phyloP scores from a whole-genome alignment of 2,113 vertebrate species.

The Microcebus ravelobensis region DNA sequence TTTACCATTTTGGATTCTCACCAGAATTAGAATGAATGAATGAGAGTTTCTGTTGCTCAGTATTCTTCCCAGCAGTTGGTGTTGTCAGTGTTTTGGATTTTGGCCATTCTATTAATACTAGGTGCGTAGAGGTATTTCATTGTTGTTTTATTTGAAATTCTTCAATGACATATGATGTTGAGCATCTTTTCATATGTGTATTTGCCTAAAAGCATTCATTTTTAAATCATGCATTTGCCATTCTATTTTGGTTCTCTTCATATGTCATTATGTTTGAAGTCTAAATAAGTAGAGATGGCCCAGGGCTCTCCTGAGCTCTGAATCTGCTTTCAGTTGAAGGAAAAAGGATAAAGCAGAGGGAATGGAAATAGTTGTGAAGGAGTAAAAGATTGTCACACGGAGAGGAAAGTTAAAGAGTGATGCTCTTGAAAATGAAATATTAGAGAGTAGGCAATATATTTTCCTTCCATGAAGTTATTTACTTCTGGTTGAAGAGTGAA shows the following conservation, averaged over 20 bases:
- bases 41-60: background rate
- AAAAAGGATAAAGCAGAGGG: background rate
- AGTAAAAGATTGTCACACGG: background rate
- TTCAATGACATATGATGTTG: background rate
- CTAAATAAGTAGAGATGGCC: background rate
- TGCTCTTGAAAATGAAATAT: background rate
- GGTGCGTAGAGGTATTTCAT: background rate
- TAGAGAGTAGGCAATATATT: background rate
- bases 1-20: background rate
- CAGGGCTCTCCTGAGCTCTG: background rate
- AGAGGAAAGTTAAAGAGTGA: background rate
- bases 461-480: background rate
- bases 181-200: background rate
- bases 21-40: background rate
- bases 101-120: background rate
- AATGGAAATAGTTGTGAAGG: background rate
- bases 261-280: background rate
- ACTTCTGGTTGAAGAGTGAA: background rate
- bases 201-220: background rate
- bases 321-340: background rate
- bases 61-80: background rate
- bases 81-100: background rate
- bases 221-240: background rate
- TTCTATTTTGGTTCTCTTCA: background rate
- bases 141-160: background rate